phyloP scores from a whole-genome alignment of 2,888 invertebrate species.

The Conomelus anceps region DNA sequence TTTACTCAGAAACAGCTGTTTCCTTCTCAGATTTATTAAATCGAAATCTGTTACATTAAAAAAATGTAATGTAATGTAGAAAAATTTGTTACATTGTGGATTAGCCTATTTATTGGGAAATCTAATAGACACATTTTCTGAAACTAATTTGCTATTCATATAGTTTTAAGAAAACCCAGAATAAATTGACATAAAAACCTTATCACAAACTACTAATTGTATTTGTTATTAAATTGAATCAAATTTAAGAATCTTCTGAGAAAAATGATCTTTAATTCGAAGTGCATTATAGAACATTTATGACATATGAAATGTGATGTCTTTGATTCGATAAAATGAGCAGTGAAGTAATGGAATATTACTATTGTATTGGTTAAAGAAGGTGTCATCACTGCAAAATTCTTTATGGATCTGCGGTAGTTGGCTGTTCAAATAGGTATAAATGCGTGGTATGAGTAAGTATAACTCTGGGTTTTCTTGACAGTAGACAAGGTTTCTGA shows the following conservation, averaged over 20 bases:
- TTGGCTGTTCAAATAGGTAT: neutral
- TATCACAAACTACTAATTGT: neutral
- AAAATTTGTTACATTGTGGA: too few relatives aligned
- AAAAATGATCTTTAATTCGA: too few relatives aligned
- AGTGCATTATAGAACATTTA: neutral
- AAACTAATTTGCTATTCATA: slow-evolving; percentile 38
- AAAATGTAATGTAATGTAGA: neutral
- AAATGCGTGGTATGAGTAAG: neutral
- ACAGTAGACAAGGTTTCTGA: slow-evolving; percentile 9
- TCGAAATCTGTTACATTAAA: neutral
- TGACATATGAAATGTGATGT: neutral
- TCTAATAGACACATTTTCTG: slow-evolving; percentile 64
- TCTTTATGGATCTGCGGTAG: neutral
- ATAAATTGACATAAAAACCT: neutral
- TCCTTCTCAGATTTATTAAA: slow-evolving; percentile 14
- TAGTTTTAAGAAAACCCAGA: slow-evolving; percentile 1
- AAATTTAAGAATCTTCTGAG: neutral
- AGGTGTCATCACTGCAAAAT: neutral
- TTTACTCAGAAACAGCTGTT: neutral
- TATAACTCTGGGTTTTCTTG: neutral
- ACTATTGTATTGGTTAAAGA: neutral
- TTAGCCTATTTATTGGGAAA: neutral
- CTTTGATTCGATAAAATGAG: neutral
- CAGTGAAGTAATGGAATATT: neutral
- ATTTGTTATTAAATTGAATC: too few relatives aligned